These are phyloP conservation scores for Cosmia pyralina DNA, from an alignment of 2,888 invertebrate genomes.

Conservation along the genomic window DNA sequence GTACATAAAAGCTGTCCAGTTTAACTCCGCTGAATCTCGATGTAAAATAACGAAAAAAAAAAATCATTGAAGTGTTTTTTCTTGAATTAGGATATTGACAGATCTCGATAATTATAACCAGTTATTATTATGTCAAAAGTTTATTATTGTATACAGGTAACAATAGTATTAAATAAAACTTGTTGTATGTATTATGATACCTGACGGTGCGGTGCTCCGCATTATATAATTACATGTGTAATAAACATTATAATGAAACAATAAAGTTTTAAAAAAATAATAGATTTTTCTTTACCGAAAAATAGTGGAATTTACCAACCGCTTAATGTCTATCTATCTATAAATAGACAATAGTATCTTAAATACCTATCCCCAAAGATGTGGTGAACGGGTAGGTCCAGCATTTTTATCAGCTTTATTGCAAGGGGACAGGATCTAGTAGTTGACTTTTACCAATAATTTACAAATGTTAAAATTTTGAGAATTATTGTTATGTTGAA, in stretches of 20 bases:
- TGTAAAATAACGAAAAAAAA: constrained; percentile 72
- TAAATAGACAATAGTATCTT: too few species aligned
- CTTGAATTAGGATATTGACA: constrained; percentile 81
- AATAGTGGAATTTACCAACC: neutral
- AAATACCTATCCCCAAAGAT: neutral
- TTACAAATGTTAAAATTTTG: neutral
- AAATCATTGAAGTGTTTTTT: constrained; percentile 74
- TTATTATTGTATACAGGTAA: constrained; percentile 90
- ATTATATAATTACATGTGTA: constrained; percentile 87
- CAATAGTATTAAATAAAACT: constrained; percentile 85
- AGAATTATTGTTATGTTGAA: rapidly evolving
- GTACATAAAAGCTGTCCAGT: constrained; percentile 80
- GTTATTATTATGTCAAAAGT: constrained; percentile 89
- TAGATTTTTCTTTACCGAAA: constrained; percentile 67
- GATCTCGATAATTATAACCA: constrained; percentile 86
- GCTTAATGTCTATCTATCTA: too few species aligned
- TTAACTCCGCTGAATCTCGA: constrained; percentile 65
- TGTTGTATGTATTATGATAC: constrained; percentile 88
- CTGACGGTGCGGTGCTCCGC: constrained; percentile 78
- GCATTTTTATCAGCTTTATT: neutral
- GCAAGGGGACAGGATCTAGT: neutral
- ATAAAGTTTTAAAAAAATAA: constrained; percentile 88
- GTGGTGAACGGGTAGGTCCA: neutral
- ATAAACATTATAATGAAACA: constrained; percentile 89
- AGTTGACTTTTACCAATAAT: neutral